Base-by-base conservation (phyloP, 2,113 vertebrate genomes). In the Myodes glareolus region DNA sequence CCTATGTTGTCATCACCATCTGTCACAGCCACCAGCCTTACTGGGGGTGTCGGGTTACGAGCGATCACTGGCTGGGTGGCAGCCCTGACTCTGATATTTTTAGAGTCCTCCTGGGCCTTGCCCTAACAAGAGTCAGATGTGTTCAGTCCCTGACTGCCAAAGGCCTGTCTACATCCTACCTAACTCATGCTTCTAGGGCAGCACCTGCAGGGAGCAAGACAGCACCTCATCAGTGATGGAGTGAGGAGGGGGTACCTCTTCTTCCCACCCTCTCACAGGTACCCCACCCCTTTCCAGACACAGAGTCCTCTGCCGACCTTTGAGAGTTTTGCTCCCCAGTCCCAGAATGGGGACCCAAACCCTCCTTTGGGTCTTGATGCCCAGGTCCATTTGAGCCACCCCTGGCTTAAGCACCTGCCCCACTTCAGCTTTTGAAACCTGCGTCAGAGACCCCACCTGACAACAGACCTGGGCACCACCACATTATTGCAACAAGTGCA, bases 41-140 rank as follows among this genome's bases (percentile, higher is more conserved):
- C 92, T 50, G 17, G 5, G 61, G 90, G 94, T 78, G 82, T 97
- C 94, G 1, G 87, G 89, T 97, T 96, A 94, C 96, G 47, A 75
- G 92, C 8, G 12, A 0, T 25, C 23, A 47, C 96, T 76, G 19
- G 0, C 70, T 95, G 96, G 95, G 97, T 96, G 95, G 97, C 78
- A 92, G 88, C 81, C 58, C 61, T 16, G 85, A 70, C 96, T 55
- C 47, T 1, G 81, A 52, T 98, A 98, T 97, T 98, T 98, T 98
- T 97, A 98, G 97, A 94, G 21, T 10, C 58, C 93, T 84, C 89
- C 73, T 19, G 14, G 0, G 85, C 91, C 87, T 65, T 81, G 58
- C 42, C 90, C 97, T 97, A 97, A 97, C 77, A 42, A 97, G 95
- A 97, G 96, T 95, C 98, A 97, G 96, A 97, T 94, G 75, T 91